Evolutionary conservation across 2,113 vertebrate species (phyloP).

Genomic region (Macquaria ambigua): DNA sequence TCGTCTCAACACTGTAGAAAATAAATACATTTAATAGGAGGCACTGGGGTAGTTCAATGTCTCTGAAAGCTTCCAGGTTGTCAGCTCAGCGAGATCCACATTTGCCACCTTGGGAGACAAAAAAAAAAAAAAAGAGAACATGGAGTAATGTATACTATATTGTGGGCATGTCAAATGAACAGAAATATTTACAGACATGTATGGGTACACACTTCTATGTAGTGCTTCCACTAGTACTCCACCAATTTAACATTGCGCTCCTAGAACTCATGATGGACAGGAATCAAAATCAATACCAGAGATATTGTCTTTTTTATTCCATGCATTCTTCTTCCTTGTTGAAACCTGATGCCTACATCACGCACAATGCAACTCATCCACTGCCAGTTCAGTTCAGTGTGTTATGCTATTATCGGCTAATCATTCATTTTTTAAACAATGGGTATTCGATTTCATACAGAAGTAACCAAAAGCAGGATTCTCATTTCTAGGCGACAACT

Average conservation of each 20-base stretch:
- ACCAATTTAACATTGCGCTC: too few relatives aligned
- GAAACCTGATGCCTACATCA: too few relatives aligned
- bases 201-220: background rate
- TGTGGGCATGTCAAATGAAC: background rate
- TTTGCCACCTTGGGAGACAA: conserved; percentile 75
- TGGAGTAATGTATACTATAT: background rate
- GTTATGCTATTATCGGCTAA: too few relatives aligned
- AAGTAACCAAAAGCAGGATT: too few relatives aligned
- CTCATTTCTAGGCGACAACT: too few relatives aligned
- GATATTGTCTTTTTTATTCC: too few relatives aligned
- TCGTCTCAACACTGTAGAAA: conserved; percentile 53
- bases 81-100: conserved; percentile 82
- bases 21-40: conserved; percentile 83
- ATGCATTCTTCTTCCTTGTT: too few relatives aligned
- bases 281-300: background rate
- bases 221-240: background rate
- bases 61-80: conserved; percentile 86
- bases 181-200: background rate
- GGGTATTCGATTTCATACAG: too few relatives aligned
- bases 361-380: too few relatives aligned
- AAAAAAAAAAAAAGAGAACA: background rate
- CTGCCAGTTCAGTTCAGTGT: too few relatives aligned
- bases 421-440: too few relatives aligned
- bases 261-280: too few relatives aligned
- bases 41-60: conserved; percentile 86